Evolutionary conservation across 53 echinoderm and acorn worm genomes (phyloP).

Genomic region (Apostichopus leukothele): DNA sequence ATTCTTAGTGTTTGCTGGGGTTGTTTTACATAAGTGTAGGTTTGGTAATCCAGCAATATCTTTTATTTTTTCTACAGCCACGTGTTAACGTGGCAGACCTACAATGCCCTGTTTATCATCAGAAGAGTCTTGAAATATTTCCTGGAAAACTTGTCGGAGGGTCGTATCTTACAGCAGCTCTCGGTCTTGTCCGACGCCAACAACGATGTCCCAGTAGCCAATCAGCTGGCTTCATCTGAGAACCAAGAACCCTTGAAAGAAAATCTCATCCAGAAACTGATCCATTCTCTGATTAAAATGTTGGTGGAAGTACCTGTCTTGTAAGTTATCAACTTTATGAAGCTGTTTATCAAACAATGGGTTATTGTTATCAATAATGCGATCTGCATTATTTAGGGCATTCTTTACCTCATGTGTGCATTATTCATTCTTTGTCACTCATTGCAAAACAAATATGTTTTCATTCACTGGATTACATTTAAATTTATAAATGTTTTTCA

Average conservation of each 20-base stretch:
- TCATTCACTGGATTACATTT: too few species aligned
- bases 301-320: slow-evolving; percentile 94
- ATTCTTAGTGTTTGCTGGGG: too few species aligned
- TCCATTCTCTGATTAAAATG: slow-evolving; percentile 78
- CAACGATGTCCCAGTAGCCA: slow-evolving; percentile 17
- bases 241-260: slow-evolving; percentile 42
- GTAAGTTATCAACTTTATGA: slow-evolving; percentile 59
- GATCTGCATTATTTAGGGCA: too few species aligned
- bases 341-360: neutral
- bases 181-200: slow-evolving; percentile 50
- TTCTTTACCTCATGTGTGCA: too few species aligned
- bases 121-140: slow-evolving; percentile 81
- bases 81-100: slow-evolving; percentile 96
- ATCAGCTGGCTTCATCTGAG: slow-evolving; percentile 18
- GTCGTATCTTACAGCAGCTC: slow-evolving; percentile 83
- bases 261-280: slow-evolving; percentile 75
- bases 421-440: too few species aligned
- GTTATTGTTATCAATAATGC: too few species aligned
- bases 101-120: slow-evolving; percentile 99
- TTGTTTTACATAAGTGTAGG: neutral
- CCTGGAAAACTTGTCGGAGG: slow-evolving; percentile 92
- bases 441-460: too few species aligned
- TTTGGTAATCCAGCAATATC: neutral
- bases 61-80: slow-evolving; percentile 60
- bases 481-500: neutral